Percentiles rank a stretch among this genome's conserved stretches.
Evolutionary conservation across 2,888 invertebrate species (phyloP).

Genomic region (Tiliacea aurago): DNA sequence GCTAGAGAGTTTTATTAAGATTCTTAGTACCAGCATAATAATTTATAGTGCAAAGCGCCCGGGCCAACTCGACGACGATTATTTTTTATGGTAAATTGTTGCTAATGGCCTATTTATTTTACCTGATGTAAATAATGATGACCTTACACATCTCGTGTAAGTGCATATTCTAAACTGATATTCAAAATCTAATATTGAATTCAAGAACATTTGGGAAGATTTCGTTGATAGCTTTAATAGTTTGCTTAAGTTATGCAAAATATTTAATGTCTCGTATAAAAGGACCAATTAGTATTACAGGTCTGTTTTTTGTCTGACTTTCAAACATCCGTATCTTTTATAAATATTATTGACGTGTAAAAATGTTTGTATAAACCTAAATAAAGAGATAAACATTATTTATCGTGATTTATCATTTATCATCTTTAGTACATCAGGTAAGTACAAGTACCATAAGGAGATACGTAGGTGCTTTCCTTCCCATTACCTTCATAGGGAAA

Average conservation of each 20-base stretch:
- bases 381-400: not conserved
- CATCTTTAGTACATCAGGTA: not conserved
- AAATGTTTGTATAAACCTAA: not conserved
- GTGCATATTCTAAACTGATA: not conserved
- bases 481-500: not conserved
- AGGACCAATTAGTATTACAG: not conserved
- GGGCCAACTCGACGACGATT: slow-evolving; percentile 77
- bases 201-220: not conserved
- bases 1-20: slow-evolving; percentile 84
- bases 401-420: not conserved
- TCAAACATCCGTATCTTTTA: not conserved
- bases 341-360: not conserved
- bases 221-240: not conserved
- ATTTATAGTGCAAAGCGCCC: slow-evolving; percentile 66
- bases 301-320: not conserved
- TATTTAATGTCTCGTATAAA: not conserved
- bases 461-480: not conserved
- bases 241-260: not conserved
- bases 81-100: slow-evolving; percentile 70
- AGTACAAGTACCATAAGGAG: not conserved
- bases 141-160: not conserved
- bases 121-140: slow-evolving; percentile 26
- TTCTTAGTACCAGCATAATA: slow-evolving; percentile 82
- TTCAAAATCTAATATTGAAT: not conserved
- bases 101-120: slow-evolving; percentile 38